These are phyloP conservation scores for Paelopatides confundens DNA, from an alignment of 53 echinoderm and acorn worm species.

Conservation along the genomic window DNA sequence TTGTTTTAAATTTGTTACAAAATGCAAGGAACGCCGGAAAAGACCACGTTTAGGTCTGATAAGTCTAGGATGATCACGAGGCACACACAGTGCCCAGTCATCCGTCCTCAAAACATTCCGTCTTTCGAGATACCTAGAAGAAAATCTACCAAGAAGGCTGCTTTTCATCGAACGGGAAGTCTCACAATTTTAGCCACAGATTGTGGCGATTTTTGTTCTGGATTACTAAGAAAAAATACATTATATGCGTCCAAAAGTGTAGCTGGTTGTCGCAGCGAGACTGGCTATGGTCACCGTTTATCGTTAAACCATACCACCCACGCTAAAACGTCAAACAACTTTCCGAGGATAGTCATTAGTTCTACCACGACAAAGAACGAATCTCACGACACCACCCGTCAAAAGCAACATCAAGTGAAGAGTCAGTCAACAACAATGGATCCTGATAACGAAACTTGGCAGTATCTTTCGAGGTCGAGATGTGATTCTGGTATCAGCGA, in stretches of 20 bases:
- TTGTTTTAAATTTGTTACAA: too few species aligned
- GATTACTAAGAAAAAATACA: background rate
- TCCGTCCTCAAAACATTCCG: background rate
- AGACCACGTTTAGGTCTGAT: background rate
- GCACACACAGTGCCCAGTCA: constrained; percentile 13
- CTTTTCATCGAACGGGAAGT: constrained; percentile 19
- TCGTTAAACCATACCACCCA: constrained; percentile 1
- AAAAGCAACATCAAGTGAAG: background rate
- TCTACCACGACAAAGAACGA: constrained; percentile 67
- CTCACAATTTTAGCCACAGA: background rate
- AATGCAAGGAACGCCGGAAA: background rate
- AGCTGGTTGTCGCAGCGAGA: background rate
- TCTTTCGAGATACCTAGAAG: constrained; percentile 29
- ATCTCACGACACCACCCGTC: constrained; percentile 30
- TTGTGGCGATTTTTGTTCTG: background rate
- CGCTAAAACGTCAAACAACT: constrained; percentile 52
- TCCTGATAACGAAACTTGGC: background rate
- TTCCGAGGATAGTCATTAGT: constrained; percentile 44
- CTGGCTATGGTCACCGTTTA: constrained; percentile 4
- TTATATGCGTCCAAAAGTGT: background rate
- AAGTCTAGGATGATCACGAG: background rate
- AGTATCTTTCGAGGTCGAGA: constrained; percentile 17
- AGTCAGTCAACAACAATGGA: background rate
- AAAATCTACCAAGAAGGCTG: background rate
- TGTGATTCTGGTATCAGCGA: constrained; percentile 35